Percentiles rank a stretch among this genome's conserved stretches.
Conservation (phyloP, 2,113 vertebrate genomes). For the Vidua macroura region DNA sequence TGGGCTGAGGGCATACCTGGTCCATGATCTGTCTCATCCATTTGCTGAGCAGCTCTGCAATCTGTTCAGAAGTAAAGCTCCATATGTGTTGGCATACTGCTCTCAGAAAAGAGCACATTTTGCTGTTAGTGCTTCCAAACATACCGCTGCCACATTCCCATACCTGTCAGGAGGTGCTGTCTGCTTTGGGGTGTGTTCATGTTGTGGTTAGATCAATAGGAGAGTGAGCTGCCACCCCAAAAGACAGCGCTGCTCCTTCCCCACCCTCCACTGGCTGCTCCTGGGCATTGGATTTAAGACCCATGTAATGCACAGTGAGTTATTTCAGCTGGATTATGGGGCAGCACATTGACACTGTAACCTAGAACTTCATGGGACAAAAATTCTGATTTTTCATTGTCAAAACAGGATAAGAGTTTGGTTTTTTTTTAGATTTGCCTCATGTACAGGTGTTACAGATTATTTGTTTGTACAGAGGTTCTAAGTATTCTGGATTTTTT, state of each 20-base stretch:
- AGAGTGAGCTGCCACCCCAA: neutral
- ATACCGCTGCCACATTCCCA: fast-evolving
- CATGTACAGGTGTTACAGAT: neutral
- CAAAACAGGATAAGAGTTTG: neutral
- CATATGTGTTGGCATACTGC: fast-evolving
- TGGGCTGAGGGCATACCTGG: neutral
- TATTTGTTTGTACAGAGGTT: neutral
- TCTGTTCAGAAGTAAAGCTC: neutral
- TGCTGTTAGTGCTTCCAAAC: neutral
- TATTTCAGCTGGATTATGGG: neutral
- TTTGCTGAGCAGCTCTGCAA: neutral
- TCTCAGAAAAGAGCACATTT: neutral
- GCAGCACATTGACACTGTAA: neutral
- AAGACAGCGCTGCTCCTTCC: neutral
- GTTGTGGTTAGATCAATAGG: fast-evolving
- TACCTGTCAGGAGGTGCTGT: neutral
- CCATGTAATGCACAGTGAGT: neutral
- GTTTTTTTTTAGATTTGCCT: neutral
- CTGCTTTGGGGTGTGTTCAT: neutral
- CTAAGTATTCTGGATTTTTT: neutral
- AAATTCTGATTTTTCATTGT: neutral
- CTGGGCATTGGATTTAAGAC: neutral
- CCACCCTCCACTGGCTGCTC: fast-evolving
- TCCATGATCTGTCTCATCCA: fast-evolving
- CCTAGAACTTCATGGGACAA: neutral